phyloP scores from a whole-genome alignment of 1,140 invertebrate genomes.

The Macrobrachium rosenbergii region DNA sequence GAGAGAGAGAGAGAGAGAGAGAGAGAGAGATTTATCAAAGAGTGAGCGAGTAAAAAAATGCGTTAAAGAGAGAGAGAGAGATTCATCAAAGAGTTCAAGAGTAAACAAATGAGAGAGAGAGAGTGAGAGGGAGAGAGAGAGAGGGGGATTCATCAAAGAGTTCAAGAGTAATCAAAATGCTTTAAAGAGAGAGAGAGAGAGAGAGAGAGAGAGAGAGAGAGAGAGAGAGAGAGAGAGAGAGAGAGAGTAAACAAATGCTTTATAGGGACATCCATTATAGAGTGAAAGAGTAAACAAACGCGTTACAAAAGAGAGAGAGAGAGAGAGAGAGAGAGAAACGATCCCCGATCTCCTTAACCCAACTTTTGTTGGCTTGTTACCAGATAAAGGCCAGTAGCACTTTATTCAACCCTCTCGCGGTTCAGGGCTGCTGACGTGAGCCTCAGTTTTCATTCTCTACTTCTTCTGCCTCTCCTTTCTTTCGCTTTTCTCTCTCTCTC shows the following conservation, averaged over 20 bases:
- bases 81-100: too few relatives aligned
- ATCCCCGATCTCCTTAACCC: neutral
- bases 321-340: neutral
- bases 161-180: neutral
- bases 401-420: neutral
- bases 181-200: conserved; percentile 1
- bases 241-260: too few relatives aligned
- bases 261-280: too few relatives aligned
- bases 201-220: conserved; percentile 8
- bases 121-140: neutral
- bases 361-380: too few relatives aligned
- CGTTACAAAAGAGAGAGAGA: neutral
- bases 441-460: too few relatives aligned
- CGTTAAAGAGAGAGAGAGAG: neutral
- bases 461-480: too few relatives aligned
- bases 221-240: neutral
- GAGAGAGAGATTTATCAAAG: too few relatives aligned
- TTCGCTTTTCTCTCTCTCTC: too few relatives aligned
- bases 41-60: too few relatives aligned
- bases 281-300: too few relatives aligned
- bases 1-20: neutral
- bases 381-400: neutral
- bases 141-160: neutral
- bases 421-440: too few relatives aligned
- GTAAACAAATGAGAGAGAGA: neutral